Percentiles rank a stretch among this genome's conserved stretches.
Conservation (phyloP, 2,113 vertebrate genomes). For the Brachypteracias leptosomus region DNA sequence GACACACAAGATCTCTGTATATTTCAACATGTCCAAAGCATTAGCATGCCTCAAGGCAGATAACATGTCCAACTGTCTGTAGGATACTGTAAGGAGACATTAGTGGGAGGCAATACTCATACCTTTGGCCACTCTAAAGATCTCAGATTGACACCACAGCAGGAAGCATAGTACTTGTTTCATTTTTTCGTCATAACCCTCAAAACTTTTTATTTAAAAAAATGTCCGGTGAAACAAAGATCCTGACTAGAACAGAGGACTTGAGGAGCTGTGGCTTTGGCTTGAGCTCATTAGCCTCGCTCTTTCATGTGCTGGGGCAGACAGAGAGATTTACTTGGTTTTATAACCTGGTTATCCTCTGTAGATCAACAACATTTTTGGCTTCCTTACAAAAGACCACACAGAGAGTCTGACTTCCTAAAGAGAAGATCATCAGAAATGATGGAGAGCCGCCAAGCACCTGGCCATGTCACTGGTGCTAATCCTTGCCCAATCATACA, state of each 20-base stretch:
- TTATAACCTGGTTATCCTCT: neutral
- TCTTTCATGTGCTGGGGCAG: neutral
- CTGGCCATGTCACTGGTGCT: neutral
- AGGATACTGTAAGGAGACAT: neutral
- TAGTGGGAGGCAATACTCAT: neutral
- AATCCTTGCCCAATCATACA: neutral
- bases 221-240: neutral
- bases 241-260: neutral
- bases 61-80: neutral
- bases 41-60: neutral
- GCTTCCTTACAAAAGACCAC: neutral
- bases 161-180: neutral
- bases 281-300: neutral
- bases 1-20: neutral
- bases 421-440: neutral
- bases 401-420: neutral
- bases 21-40: neutral
- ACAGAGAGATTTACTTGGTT: neutral
- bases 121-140: neutral
- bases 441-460: neutral
- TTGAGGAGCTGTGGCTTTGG: neutral
- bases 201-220: neutral
- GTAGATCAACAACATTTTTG: neutral
- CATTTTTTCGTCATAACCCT: neutral
- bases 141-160: neutral